phyloP scores from a whole-genome alignment of 2,113 vertebrate genomes.

The Scortum barcoo region DNA sequence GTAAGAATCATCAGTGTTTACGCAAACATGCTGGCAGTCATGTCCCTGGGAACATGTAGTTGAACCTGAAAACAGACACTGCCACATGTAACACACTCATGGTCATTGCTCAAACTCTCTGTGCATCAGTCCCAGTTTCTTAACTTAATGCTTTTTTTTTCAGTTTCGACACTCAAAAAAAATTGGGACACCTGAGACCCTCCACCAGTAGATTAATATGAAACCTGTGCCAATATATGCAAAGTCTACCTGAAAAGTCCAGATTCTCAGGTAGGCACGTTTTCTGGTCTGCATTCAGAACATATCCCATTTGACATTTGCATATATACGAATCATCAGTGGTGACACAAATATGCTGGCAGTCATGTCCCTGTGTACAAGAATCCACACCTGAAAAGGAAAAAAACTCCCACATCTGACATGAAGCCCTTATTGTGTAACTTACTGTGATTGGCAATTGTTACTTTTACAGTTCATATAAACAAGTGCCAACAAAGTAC shows the following conservation, averaged over 20 bases:
- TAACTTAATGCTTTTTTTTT: not conserved
- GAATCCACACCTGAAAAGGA: constrained; percentile 70
- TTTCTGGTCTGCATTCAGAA: constrained; percentile 82
- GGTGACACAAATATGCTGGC: constrained; percentile 83
- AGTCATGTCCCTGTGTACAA: constrained; percentile 79
- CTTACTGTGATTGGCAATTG: not conserved
- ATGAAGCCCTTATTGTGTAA: constrained; percentile 1
- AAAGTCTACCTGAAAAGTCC: constrained; percentile 67
- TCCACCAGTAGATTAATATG: too few relatives aligned
- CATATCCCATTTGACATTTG: constrained; percentile 80
- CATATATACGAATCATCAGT: constrained; percentile 72
- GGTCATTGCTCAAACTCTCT: not conserved
- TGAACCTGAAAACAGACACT: constrained; percentile 65
- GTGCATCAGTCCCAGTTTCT: not conserved
- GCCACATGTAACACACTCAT: not conserved
- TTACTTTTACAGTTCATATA: not conserved
- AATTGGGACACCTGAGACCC: too few relatives aligned
- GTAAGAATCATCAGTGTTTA: constrained; percentile 69
- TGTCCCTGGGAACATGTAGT: constrained; percentile 79
- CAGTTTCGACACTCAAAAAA: too few relatives aligned
- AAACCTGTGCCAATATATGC: not conserved
- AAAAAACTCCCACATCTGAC: constrained; percentile 12
- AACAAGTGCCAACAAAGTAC: not conserved
- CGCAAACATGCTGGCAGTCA: constrained; percentile 85
- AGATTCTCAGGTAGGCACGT: constrained; percentile 78